Base-by-base conservation (phyloP, 2,113 vertebrate species). In the Gulo gulo region DNA sequence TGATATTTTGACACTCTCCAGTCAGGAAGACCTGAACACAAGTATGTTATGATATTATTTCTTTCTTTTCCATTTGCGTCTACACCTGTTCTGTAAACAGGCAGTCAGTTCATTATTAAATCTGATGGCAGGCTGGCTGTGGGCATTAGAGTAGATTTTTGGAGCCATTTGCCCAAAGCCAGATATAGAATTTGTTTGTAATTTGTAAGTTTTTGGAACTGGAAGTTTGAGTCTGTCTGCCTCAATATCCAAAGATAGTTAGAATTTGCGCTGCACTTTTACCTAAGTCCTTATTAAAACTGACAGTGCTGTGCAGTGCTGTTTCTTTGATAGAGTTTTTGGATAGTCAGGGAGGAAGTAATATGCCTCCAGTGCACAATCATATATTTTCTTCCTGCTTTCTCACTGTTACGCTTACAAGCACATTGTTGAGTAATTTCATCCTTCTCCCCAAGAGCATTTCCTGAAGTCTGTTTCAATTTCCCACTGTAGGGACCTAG, bases 401-500 rank as follows among this genome's bases (percentile, higher is more conserved):
- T 73, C 92, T 96, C 39, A 42, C 74, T 63, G 71, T 71, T 84
- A 8, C n/a, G 21, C 71, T 97, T 95, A 50, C 29, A 95, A 89
- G 86, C 39, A 95, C 57, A 93, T 71, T 97, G 59, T 91, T 95
- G 80, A 88, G 86, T 89, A 88, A 92, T 79, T 94, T 92, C 39
- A 71, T 96, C 88, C 59, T 94, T 42, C 45, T 96, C 73, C 85
- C 91, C 39, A 87, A 81, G 92, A 97, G 59, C 80, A 82, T 95
- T 80, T 97, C 82, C 31, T 93, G 52, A 93, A 39, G n/a, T 97
- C 24, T 93, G 6, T 85, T 95, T 96, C 47, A 87, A 65, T 95
- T 91, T 96, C 94, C 94, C 90, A 88, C 76, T 85, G 24, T 92
- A 67, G 96, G 71, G 63, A 85, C 84, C 80, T 96, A 61, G 76